Conservation (phyloP, 2,113 vertebrate species). For the Psophia crepitans region DNA sequence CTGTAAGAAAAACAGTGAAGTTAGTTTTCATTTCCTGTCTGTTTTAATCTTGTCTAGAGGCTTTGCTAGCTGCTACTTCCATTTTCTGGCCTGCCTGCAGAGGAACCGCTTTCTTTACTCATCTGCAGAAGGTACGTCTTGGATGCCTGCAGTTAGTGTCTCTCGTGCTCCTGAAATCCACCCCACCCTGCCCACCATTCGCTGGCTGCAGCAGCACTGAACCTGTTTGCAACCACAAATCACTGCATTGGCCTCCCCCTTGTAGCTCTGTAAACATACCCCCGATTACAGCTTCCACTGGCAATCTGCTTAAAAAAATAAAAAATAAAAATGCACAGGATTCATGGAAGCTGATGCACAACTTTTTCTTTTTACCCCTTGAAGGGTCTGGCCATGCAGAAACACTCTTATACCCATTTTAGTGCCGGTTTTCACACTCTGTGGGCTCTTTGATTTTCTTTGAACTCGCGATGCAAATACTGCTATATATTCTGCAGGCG, state of each 20-base stretch:
- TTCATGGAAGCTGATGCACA: constrained; percentile 29
- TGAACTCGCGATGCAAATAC: neutral
- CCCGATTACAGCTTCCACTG: constrained; percentile 7
- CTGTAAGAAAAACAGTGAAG: constrained; percentile 4
- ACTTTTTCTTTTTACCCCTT: neutral
- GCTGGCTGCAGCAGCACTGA: neutral
- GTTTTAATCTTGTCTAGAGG: constrained; percentile 40
- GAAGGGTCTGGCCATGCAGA: constrained; percentile 21
- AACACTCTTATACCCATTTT: neutral
- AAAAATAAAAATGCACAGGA: neutral
- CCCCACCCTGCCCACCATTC: neutral
- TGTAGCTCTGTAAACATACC: constrained; percentile 1
- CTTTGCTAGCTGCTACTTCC: neutral
- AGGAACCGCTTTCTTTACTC: neutral
- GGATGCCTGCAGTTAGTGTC: neutral
- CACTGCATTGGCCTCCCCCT: neutral
- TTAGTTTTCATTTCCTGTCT: constrained; percentile 33
- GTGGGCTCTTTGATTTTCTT: neutral
- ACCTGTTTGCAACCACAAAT: constrained; percentile 30
- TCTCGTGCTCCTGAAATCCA: neutral
- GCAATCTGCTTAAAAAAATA: neutral
- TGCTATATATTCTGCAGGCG: neutral
- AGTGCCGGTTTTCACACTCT: neutral
- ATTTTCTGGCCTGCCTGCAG: neutral
- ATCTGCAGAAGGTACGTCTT: neutral